Percentiles rank a stretch among this genome's conserved stretches.
Conservation (phyloP, 2,888 invertebrate genomes). For the Baccha elongata region DNA sequence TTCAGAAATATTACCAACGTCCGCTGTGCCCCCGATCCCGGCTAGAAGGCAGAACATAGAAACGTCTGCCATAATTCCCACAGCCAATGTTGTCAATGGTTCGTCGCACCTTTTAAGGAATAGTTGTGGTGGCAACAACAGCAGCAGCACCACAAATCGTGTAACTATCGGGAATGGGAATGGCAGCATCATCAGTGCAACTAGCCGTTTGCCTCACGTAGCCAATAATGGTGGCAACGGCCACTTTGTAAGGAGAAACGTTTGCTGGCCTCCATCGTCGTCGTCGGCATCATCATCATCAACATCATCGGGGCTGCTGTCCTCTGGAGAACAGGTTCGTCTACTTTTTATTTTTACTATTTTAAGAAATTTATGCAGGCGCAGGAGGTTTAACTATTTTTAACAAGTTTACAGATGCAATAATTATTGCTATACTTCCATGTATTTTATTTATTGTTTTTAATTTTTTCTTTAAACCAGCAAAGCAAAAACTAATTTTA, state of each 20-base stretch:
- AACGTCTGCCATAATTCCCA: conserved; percentile 71
- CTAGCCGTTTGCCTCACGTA: conserved; percentile 42
- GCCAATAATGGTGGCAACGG: conserved; percentile 36
- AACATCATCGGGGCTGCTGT: conserved; percentile 71
- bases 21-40: conserved; percentile 78
- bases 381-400: not conserved
- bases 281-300: conserved; percentile 47
- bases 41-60: conserved; percentile 75
- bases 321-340: conserved; percentile 77
- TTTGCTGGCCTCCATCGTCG: conserved; percentile 64
- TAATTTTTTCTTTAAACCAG: no score
- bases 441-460: no score
- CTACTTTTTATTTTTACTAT: conserved; percentile 76
- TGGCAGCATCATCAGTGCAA: conserved; percentile 53
- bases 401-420: conserved; percentile 2
- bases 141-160: conserved; percentile 36
- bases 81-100: conserved; percentile 62
- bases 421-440: no score
- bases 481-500: no score
- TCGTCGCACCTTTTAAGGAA: conserved; percentile 74
- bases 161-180: conserved; percentile 55
- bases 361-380: conserved; percentile 9
- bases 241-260: conserved; percentile 67
- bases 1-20: conserved; percentile 51
- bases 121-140: conserved; percentile 55